Evolutionary conservation across 1,140 invertebrate genomes (phyloP).

Genomic region (Aricia agestis): DNA sequence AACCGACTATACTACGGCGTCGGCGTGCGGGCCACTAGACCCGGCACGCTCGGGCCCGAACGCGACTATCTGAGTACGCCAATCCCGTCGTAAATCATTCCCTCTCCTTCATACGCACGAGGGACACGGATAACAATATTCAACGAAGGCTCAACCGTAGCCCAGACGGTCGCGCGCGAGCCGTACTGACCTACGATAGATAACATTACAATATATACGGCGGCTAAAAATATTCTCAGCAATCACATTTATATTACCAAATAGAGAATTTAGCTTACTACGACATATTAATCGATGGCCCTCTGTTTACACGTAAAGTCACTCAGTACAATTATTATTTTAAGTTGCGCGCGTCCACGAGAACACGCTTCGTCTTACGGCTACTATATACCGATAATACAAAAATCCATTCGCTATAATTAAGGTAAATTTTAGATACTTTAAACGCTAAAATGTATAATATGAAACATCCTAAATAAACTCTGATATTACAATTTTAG

Average conservation of each 20-base stretch:
- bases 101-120: too few relatives aligned
- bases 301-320: constrained; percentile 75
- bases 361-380: constrained; percentile 72
- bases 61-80: too few relatives aligned
- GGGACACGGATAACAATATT: too few relatives aligned
- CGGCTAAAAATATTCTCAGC: constrained; percentile 73
- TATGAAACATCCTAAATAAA: constrained; percentile 76
- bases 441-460: constrained; percentile 75
- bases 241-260: constrained; percentile 73
- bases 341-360: constrained; percentile 69
- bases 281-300: constrained; percentile 73
- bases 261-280: constrained; percentile 74
- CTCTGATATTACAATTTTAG: constrained; percentile 75
- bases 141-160: too few relatives aligned
- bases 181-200: constrained; percentile 64
- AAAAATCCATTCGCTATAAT: constrained; percentile 75
- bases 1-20: constrained; percentile 25
- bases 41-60: too few relatives aligned
- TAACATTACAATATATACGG: constrained; percentile 71
- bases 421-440: constrained; percentile 75
- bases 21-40: constrained; percentile 4
- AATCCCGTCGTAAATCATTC: too few relatives aligned
- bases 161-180: background rate
- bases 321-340: constrained; percentile 72
- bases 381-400: constrained; percentile 73